A percentile compares a stretch with the other conserved stretches of the same genome.
phyloP scores from a whole-genome alignment of 2,113 vertebrate species.

The Scopus umbretta region DNA sequence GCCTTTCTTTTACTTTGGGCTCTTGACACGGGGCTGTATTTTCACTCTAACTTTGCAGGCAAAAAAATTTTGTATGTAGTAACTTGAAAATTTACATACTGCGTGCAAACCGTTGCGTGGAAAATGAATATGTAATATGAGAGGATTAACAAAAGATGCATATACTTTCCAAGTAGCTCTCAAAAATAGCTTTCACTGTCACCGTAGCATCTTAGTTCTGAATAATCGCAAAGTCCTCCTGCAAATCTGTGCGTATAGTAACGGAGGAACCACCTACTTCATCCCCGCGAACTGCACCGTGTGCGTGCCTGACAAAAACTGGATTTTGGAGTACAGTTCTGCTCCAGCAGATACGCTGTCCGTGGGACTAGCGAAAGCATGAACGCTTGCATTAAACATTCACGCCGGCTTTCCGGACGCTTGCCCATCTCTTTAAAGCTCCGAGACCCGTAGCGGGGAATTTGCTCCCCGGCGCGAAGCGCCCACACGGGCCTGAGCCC shows the following conservation, averaged over 20 bases:
- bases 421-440: not conserved
- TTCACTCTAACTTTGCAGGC: not conserved
- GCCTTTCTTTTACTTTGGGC: not conserved
- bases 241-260: conserved; percentile 5
- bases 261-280: conserved; percentile 17
- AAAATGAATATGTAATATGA: not conserved
- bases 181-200: conserved; percentile 16
- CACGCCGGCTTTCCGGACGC: not conserved
- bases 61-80: not conserved
- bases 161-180: not conserved
- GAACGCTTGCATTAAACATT: not conserved
- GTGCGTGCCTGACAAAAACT: not conserved
- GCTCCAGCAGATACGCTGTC: not conserved
- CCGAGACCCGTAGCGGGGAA: not conserved
- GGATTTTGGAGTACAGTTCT: not conserved
- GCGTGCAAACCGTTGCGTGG: not conserved
- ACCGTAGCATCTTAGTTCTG: conserved; percentile 20
- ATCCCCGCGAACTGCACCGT: not conserved
- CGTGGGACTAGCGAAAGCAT: not conserved
- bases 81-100: not conserved
- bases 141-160: not conserved
- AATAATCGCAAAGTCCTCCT: conserved; percentile 9
- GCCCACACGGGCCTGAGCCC: accelerated
- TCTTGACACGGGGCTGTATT: not conserved
- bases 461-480: not conserved